Evolutionary conservation across 2,797 vertebrate genomes (phyloP).

Genomic region (Hippoglossus hippoglossus): DNA sequence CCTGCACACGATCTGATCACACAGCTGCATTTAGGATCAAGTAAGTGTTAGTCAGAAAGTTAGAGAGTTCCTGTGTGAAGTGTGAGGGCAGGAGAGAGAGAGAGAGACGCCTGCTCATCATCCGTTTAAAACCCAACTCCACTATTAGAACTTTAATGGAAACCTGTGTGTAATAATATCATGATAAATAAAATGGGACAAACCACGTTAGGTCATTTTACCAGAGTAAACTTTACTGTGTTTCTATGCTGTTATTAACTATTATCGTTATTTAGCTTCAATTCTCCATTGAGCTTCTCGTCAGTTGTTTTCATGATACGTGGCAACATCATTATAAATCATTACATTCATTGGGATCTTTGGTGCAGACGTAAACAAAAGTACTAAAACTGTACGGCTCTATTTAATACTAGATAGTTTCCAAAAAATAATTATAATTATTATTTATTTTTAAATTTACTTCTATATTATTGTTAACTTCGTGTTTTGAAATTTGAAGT

Average conservation of each 20-base stretch:
- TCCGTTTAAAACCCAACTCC: constrained; percentile 1
- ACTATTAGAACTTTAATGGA: constrained; percentile 5
- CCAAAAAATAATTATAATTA: too few species aligned
- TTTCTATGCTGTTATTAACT: constrained; percentile 2
- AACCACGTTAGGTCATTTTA: constrained; percentile 4
- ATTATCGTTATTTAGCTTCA: neutral
- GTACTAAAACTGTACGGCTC: neutral
- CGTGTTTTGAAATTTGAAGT: too few species aligned
- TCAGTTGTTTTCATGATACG: constrained; percentile 20
- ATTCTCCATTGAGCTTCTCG: constrained; percentile 11
- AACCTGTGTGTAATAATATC: constrained; percentile 3
- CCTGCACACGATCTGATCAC: constrained; percentile 22
- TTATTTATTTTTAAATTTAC: neutral
- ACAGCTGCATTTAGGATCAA: constrained; percentile 25
- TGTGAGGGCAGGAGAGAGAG: neutral
- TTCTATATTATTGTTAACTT: constrained; percentile 1
- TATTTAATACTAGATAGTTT: neutral
- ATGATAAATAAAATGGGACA: constrained; percentile 8
- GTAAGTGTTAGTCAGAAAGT: constrained; percentile 42
- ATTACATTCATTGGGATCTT: constrained; percentile 47
- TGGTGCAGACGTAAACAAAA: constrained; percentile 23
- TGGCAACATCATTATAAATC: constrained; percentile 22
- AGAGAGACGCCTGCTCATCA: too few species aligned
- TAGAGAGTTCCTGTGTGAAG: constrained; percentile 26
- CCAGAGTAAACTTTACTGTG: constrained; percentile 27